phyloP scores from a whole-genome alignment of 2,113 vertebrate genomes.

The Piaya cayana region DNA sequence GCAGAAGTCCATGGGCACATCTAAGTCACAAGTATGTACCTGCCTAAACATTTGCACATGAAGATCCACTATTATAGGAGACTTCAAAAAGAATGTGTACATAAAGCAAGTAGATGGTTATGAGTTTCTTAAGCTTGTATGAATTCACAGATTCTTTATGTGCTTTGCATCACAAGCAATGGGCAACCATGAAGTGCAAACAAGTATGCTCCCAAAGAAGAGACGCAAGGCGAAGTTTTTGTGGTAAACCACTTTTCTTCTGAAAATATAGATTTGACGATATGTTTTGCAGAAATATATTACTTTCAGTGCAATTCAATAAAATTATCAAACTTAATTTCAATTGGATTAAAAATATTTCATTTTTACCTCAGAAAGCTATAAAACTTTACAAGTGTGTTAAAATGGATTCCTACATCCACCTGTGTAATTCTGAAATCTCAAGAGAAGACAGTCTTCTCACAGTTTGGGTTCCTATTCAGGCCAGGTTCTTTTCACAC shows the following conservation, averaged over 20 bases:
- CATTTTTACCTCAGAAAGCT: neutral
- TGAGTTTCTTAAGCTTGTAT: accelerated
- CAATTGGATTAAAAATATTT: neutral
- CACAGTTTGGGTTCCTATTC: neutral
- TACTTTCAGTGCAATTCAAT: neutral
- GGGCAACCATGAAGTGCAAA: neutral
- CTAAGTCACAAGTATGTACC: neutral
- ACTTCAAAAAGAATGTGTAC: neutral
- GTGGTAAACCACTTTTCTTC: neutral
- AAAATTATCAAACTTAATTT: neutral
- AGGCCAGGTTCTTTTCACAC: neutral
- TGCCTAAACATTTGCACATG: accelerated
- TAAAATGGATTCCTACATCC: neutral
- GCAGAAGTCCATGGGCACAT: neutral
- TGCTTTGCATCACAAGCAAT: neutral
- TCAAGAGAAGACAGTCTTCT: neutral
- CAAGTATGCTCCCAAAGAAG: neutral
- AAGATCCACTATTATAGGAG: neutral
- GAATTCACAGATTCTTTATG: neutral
- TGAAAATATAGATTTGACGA: neutral
- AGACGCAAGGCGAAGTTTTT: neutral
- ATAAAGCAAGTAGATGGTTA: neutral
- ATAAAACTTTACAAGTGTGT: neutral
- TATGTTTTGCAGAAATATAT: neutral
- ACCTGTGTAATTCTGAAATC: neutral